Conservation (phyloP, 1,140 invertebrate species). For the Sinonovacula constricta region DNA sequence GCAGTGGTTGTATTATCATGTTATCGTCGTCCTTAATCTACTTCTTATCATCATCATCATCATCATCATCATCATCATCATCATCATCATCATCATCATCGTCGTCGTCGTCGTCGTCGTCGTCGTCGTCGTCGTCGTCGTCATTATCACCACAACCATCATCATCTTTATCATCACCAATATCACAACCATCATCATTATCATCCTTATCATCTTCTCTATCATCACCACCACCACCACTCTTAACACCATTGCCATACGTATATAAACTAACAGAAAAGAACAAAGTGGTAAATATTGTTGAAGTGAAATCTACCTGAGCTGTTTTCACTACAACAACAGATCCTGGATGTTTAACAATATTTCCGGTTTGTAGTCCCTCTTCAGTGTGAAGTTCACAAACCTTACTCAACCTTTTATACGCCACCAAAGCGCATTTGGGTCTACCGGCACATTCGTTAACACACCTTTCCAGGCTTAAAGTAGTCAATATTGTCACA, state of each 20-base stretch:
- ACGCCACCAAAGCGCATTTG: not conserved
- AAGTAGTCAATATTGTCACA: too few species aligned
- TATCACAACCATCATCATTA: not conserved
- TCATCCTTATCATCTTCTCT: too few species aligned
- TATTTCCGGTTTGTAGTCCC: constrained; percentile 2
- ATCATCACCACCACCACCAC: not conserved
- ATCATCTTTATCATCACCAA: not conserved
- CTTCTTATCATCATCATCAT: not conserved
- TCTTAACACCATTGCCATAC: not conserved
- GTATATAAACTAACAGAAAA: not conserved
- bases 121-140: constrained; percentile 24
- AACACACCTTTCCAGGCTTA: not conserved
- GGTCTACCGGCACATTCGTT: not conserved
- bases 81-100: constrained; percentile 1
- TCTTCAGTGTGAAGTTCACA: not conserved
- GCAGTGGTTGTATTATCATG: too few species aligned
- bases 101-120: not conserved
- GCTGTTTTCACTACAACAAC: not conserved
- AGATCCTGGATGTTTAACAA: constrained; percentile 3
- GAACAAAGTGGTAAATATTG: not conserved
- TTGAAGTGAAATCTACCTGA: constrained; percentile 1
- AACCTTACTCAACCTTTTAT: not conserved
- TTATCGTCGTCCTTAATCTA: not conserved
- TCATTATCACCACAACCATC: constrained; percentile 25
- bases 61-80: constrained; percentile 9